Evolutionary conservation across 2,797 vertebrate species (phyloP), one percentile per base, ranked within the genome.

Genomic region (Falco cherrug): DNA sequence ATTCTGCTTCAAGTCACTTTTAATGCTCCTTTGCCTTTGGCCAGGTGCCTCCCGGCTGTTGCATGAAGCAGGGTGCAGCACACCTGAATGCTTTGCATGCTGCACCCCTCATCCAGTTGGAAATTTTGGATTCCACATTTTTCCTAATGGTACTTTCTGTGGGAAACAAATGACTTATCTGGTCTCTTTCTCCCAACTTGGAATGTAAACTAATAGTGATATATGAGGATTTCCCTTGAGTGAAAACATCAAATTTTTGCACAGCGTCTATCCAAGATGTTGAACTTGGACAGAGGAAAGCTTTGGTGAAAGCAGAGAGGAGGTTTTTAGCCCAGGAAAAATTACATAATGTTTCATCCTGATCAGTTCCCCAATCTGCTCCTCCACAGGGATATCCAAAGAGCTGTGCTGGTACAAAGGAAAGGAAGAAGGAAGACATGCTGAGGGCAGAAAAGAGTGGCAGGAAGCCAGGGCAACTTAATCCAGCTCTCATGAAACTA

Each of bases 391-490:
- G 87, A 90, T 4, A 2, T 73, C 50, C 50, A 75, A 87, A 91
- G 37, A 69, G 50, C 21, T 86, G n/a, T 43, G 65, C n/a, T 75
- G 75, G 82, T 65, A 85, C 31, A 78, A 64, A 87, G 13, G 26
- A 90, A 92, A 81, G 43, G 53, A 71, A 95, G 69, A 78, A 80
- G n/a, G 29, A 91, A 93, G 39, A 89, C 28, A 86, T 10, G 1
- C 1, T 81, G 50, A 69, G 82, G 82, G 37, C 73, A 75, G 64
- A 75, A 91, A 85, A 80, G 26, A 86, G 61, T 69, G 89, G 93
- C 85, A 41, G 35, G 31, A 59, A 91, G 79, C 91, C 85, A 95
- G 89, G 26, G 65, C 76, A 93, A 86, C 48, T 94, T 95, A 95
- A 95, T 93, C 86, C 73, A 92, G 61, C 43, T 88, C 73, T 95